These are phyloP conservation scores for Thunnus albacares DNA, from an alignment of 2,797 vertebrate genomes.

Conservation along the genomic window DNA sequence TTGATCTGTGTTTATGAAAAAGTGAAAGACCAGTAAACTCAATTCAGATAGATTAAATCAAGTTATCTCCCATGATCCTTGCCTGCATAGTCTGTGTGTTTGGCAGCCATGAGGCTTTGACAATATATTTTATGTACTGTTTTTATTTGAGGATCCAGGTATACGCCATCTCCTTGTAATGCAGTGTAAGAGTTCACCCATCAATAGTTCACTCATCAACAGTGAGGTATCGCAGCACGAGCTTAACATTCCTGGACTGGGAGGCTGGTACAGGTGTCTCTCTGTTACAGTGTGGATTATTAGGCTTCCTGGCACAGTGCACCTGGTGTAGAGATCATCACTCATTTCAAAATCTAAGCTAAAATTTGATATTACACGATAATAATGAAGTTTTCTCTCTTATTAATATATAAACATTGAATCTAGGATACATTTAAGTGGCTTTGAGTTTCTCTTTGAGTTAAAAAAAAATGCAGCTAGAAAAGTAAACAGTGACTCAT, in stretches of 20 bases:
- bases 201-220: conserved; percentile 50
- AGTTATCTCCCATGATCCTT: background rate
- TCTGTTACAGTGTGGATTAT: conserved; percentile 24
- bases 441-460: conserved; percentile 9
- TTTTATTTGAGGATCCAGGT: background rate
- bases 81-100: conserved; percentile 9
- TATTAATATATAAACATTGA: background rate
- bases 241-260: conserved; percentile 65
- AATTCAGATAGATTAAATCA: no score
- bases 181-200: conserved; percentile 23
- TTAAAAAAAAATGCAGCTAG: conserved; percentile 1
- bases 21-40: no score
- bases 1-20: no score
- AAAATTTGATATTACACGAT: background rate
- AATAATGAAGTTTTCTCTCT: background rate
- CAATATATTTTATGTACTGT: background rate
- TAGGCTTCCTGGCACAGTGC: conserved; percentile 7
- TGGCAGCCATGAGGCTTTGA: background rate
- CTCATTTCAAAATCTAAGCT: background rate
- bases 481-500: conserved; percentile 71
- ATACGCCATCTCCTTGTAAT: conserved; percentile 14
- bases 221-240: conserved; percentile 28
- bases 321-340: conserved; percentile 1
- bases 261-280: conserved; percentile 54
- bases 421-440: background rate